Conservation (phyloP, 2,113 vertebrate genomes). For the Halcyon senegalensis region DNA sequence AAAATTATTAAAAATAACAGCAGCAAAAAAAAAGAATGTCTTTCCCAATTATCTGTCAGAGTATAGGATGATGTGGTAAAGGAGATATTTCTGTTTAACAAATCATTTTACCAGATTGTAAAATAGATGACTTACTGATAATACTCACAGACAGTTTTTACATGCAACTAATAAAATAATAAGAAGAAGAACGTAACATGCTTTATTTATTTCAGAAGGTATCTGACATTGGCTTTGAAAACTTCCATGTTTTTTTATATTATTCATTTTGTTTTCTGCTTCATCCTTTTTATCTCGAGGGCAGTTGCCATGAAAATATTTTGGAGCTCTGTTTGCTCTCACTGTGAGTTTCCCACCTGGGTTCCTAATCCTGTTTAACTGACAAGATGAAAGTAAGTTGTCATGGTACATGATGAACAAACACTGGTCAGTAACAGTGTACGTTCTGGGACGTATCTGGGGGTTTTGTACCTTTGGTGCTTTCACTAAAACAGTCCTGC, state of each 20-base stretch:
- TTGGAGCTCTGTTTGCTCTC: conserved; percentile 3
- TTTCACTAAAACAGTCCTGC: not conserved
- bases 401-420: not conserved
- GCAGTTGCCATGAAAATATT: not conserved
- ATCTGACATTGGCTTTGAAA: not conserved
- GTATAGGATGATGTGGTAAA: not conserved
- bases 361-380: not conserved
- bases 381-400: not conserved
- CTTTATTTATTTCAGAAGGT: not conserved
- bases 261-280: not conserved
- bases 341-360: not conserved
- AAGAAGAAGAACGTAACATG: not conserved
- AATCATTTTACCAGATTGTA: not conserved
- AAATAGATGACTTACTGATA: not conserved
- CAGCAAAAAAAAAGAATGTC: not conserved
- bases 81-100: not conserved
- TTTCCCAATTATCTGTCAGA: not conserved
- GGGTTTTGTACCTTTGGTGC: not conserved
- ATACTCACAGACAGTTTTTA: not conserved
- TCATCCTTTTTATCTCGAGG: not conserved
- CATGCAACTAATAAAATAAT: not conserved
- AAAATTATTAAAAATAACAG: not conserved
- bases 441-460: not conserved
- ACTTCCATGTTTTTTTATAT: not conserved
- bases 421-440: not conserved